Evolutionary conservation across 1,140 invertebrate genomes (phyloP).

Genomic region (Ganaspis sp.): DNA sequence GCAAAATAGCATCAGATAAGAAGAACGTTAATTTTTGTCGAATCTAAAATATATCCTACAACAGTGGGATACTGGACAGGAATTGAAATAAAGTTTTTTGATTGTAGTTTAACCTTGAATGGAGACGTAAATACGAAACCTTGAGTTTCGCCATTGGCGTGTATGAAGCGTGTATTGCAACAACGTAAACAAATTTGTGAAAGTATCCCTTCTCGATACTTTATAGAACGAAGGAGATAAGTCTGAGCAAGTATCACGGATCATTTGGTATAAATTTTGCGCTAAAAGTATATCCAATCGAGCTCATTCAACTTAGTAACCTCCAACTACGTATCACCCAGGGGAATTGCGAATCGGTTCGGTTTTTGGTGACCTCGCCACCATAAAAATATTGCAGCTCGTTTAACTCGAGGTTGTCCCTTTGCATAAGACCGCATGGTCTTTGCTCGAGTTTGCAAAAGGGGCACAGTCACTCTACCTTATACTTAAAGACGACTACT

Average conservation of each 20-base stretch:
- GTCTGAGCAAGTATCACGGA: not conserved
- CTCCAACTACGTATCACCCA: not conserved
- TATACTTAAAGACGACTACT: slow-evolving; percentile 23
- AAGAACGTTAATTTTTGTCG: not conserved
- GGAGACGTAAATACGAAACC: not conserved
- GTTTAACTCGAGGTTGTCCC: slow-evolving; percentile 39
- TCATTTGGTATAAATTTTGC: slow-evolving; percentile 9
- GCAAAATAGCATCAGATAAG: not conserved
- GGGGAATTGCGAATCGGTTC: not conserved
- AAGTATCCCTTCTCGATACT: slow-evolving; percentile 25
- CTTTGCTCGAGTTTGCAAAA: slow-evolving; percentile 25
- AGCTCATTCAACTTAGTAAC: slow-evolving; percentile 44
- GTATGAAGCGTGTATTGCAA: not conserved
- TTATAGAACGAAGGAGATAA: not conserved
- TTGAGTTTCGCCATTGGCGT: slow-evolving; percentile 5
- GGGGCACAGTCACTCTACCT: slow-evolving; percentile 22
- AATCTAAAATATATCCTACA: not conserved
- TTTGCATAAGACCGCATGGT: slow-evolving; percentile 26
- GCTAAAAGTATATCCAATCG: slow-evolving; percentile 29
- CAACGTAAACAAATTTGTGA: slow-evolving; percentile 30
- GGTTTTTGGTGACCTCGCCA: slow-evolving; percentile 34
- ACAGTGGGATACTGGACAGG: not conserved
- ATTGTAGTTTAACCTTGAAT: slow-evolving; percentile 10
- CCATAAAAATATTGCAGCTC: slow-evolving; percentile 42
- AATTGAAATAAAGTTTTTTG: slow-evolving; percentile 4